phyloP scores from a whole-genome alignment of 2,797 vertebrate genomes.

The Odontamblyopus lacepedii region DNA sequence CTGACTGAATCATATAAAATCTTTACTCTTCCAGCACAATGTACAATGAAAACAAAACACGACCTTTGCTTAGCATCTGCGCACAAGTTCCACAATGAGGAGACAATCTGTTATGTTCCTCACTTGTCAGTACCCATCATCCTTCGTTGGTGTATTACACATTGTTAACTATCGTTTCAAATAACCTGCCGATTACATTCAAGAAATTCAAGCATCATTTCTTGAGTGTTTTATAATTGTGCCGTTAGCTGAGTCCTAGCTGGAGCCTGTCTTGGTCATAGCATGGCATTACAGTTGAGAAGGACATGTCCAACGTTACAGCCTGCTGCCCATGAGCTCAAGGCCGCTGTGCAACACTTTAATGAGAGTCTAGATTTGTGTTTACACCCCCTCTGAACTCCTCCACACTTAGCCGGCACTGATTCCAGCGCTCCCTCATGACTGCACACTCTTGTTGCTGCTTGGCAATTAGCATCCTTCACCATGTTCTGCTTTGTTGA shows the following conservation, averaged over 20 bases:
- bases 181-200: conserved; percentile 2
- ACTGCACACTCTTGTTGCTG: conserved; percentile 38
- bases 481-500: conserved; percentile 49
- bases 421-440: conserved; percentile 34
- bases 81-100: background rate
- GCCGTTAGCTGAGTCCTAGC: conserved; percentile 7
- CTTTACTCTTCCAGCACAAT: background rate
- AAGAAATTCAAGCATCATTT: conserved; percentile 18
- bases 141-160: background rate
- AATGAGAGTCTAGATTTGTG: conserved; percentile 70
- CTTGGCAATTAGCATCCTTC: conserved; percentile 63
- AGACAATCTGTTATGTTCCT: background rate
- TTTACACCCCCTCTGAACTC: conserved; percentile 54
- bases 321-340: conserved; percentile 57
- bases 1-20: no score
- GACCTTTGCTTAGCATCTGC: background rate
- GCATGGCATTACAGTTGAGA: conserved; percentile 41
- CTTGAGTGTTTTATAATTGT: conserved; percentile 12
- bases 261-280: conserved; percentile 23
- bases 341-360: conserved; percentile 66
- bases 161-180: background rate
- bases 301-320: conserved; percentile 58
- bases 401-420: conserved; percentile 22
- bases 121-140: background rate
- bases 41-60: background rate